These are phyloP conservation scores for Neolamprologus cancellatus DNA, from an alignment of 2,113 vertebrate genomes.

Conservation along the genomic window DNA sequence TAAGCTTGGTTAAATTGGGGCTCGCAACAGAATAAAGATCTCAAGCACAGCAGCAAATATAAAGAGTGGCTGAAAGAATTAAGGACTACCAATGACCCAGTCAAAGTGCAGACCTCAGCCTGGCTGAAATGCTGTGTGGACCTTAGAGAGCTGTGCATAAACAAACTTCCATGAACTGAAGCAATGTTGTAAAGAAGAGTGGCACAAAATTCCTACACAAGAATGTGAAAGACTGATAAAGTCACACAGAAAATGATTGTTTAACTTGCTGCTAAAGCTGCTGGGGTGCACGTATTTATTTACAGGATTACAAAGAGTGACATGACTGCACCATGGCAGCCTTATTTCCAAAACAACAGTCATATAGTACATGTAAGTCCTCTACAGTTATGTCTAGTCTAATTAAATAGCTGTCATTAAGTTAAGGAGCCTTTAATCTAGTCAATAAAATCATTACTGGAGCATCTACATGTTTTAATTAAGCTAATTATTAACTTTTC, in stretches of 20 bases:
- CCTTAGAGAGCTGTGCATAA: not conserved
- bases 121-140: not conserved
- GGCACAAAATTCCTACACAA: not conserved
- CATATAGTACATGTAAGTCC: not conserved
- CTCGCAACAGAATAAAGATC: not conserved
- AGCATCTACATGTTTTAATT: not conserved
- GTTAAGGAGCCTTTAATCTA: not conserved
- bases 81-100: accelerated
- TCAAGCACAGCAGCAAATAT: not conserved
- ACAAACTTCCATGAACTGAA: not conserved
- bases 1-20: not conserved
- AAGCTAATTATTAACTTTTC: not conserved
- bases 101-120: not conserved
- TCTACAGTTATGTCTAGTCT: not conserved
- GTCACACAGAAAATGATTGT: not conserved
- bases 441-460: not conserved
- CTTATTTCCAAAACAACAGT: not conserved
- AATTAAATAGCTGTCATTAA: not conserved
- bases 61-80: not conserved
- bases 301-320: not conserved
- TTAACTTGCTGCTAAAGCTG: not conserved
- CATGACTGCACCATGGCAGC: not conserved
- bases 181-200: not conserved
- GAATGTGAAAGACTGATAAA: not conserved
- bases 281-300: accelerated